These are phyloP conservation scores for Phalacrocorax brasilianus DNA, from an alignment of 2,113 vertebrate genomes.

Conservation along the genomic window DNA sequence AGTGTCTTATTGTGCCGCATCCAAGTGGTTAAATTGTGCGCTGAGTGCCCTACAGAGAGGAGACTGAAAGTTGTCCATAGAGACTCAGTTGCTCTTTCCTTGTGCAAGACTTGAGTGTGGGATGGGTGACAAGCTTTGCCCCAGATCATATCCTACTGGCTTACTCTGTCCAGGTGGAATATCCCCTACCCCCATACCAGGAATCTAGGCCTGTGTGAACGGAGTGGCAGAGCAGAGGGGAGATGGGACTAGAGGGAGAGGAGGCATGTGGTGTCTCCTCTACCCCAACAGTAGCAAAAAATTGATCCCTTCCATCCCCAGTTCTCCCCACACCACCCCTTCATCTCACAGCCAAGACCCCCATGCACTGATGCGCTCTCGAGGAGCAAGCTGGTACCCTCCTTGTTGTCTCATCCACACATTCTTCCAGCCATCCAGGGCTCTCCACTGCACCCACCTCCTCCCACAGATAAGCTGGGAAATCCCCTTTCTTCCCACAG, in stretches of 20 bases:
- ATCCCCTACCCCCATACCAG: no score
- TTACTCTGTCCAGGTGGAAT: neutral
- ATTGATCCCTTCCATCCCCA: neutral
- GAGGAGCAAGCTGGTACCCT: neutral
- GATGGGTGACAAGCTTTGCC: neutral
- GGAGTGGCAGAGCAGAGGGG: neutral
- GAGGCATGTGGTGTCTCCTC: neutral
- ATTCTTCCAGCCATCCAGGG: neutral
- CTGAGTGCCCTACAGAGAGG: neutral
- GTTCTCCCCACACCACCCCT: rapidly evolving
- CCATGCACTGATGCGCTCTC: neutral
- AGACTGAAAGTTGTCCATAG: neutral
- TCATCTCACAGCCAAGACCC: neutral
- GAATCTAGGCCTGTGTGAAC: neutral
- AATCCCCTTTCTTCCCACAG: neutral
- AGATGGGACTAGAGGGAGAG: neutral
- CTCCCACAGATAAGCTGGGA: neutral
- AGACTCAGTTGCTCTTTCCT: neutral
- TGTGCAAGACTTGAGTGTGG: neutral
- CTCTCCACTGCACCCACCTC: neutral
- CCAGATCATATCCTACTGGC: neutral
- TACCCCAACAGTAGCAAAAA: neutral
- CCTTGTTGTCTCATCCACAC: neutral
- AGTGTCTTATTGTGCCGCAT: neutral
- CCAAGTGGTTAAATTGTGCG: neutral